Percentiles rank a stretch among this genome's conserved stretches.
Evolutionary conservation across 2,113 vertebrate genomes (phyloP).

Genomic region (Sceloporus undulatus): DNA sequence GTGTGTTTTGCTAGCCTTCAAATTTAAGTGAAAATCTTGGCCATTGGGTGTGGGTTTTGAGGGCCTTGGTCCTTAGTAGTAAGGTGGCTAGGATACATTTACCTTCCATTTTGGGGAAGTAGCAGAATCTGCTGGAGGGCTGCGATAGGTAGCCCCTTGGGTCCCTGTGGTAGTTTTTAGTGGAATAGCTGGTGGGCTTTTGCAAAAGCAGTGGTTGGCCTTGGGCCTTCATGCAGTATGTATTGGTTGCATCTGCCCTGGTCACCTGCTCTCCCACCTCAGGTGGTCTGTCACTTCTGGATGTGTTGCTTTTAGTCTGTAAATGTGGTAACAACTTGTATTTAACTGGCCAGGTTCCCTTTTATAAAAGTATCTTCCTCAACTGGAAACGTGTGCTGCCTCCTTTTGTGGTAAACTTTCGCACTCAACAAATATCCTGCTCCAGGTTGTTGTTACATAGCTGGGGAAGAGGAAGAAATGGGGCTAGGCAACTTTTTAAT

Average conservation of each 20-base stretch:
- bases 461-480: not conserved
- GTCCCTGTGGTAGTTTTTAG: not conserved
- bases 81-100: not conserved
- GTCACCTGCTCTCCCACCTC: not conserved
- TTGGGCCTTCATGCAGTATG: not conserved
- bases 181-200: not conserved
- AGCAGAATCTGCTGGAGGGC: not conserved
- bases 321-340: not conserved
- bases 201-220: not conserved
- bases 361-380: not conserved
- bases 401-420: not conserved
- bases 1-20: not conserved
- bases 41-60: not conserved
- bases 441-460: not conserved
- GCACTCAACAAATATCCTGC: not conserved
- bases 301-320: accelerated
- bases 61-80: not conserved
- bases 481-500: not conserved
- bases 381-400: accelerated
- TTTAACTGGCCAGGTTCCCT: not conserved
- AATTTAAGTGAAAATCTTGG: not conserved
- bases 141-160: not conserved
- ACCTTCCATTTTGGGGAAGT: not conserved
- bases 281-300: accelerated
- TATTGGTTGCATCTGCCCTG: not conserved